Percentiles rank a stretch among this genome's conserved stretches.
These are phyloP conservation scores for Falcaria lacertinaria DNA, from an alignment of 2,888 invertebrate genomes.

Conservation along the genomic window DNA sequence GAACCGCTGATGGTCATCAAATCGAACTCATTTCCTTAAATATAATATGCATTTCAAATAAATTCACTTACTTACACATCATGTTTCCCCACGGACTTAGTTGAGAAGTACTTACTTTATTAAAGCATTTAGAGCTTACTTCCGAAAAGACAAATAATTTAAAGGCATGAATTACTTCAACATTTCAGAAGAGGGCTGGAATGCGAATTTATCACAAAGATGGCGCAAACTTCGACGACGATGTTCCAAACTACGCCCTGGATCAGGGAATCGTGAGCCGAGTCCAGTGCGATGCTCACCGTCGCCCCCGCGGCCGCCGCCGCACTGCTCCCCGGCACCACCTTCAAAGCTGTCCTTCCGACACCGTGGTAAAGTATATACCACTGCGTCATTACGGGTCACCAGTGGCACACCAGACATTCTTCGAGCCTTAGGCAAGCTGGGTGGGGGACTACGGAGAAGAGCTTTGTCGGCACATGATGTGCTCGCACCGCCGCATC, in stretches of 20 bases:
- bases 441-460: constrained; percentile 84
- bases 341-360: constrained; percentile 69
- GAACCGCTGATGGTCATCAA: no score
- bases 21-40: no score
- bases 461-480: constrained; percentile 85
- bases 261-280: constrained; percentile 76
- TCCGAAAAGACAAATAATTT: no score
- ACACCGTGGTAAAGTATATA: constrained; percentile 74
- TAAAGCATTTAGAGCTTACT: no score
- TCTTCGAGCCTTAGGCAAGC: constrained; percentile 83
- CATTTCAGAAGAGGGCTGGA: constrained; percentile 85
- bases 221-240: constrained; percentile 86
- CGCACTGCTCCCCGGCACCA: constrained; percentile 72
- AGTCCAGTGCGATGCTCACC: constrained; percentile 79
- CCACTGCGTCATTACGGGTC: constrained; percentile 70
- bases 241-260: constrained; percentile 84
- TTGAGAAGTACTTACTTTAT: no score
- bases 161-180: background rate
- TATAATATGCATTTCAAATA: no score
- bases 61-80: no score
- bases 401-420: constrained; percentile 83
- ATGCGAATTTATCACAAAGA: constrained; percentile 86
- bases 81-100: no score
- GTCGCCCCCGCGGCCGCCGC: constrained; percentile 72
- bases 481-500: constrained; percentile 79